Base-by-base conservation (phyloP, 2,888 invertebrate genomes). In the Dolomedes plantarius region DNA sequence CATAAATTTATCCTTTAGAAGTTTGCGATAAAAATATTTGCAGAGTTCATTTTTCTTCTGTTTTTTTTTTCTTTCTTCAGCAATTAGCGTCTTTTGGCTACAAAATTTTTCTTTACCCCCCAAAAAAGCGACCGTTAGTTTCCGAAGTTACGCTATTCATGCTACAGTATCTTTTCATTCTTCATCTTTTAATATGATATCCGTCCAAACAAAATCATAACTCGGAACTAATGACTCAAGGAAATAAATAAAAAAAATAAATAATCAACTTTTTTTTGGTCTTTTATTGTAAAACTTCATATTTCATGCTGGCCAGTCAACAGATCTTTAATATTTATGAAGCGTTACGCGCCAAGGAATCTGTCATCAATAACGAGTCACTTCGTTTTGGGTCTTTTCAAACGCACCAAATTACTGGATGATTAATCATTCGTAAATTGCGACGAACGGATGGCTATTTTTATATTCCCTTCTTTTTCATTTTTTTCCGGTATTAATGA, bases 361-460 rank as follows among this genome's bases (percentile, higher is more conserved):
- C 23, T 67, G 67, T 67, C 67, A 67, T 67, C 67, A 19, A 67
- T 67, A 32, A 67, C 31, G 31, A 65, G 31, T 28, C 29, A 19
- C 32, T 67, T 56, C 19, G 36, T n/a, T 36, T 67, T n/a, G n/a
- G 32, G 19, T 23, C 67, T 7, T n/a, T 19, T 23, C 67, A 67
- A 67, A 67, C 36, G 67, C 67, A 32, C 32, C n/a, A 67, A 67
- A 67, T 67, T 67, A 36, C 28, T 36, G 36, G 19, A 67, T 32
- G 67, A 67, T 67, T 67, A 67, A 67, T 67, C 67, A 67, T 67
- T 67, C 6, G 32, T 32, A 67, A 67, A 67, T 67, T 67, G 23
- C 67, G 36, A 32, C 67, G 67, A 32, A 32, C 36, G 36, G 31
- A 32, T 56, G 3, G 56, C 23, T 56, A 3, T 56, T 11, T 23